Base-by-base conservation (phyloP, 2,888 invertebrate species). In the Ethmia dodecea region DNA sequence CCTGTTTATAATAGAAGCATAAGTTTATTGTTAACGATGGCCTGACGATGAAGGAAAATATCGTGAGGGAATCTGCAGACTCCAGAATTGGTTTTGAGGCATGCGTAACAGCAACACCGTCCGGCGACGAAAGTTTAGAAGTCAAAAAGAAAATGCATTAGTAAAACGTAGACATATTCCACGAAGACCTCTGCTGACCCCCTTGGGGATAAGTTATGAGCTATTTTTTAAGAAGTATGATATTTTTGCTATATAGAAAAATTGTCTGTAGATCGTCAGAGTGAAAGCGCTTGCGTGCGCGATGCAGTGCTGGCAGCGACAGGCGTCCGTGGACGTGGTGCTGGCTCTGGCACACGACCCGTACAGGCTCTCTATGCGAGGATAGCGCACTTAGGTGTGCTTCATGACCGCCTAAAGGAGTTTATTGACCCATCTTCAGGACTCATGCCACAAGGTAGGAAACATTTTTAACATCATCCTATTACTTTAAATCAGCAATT, bases 281-380 rank as follows among this genome's bases (percentile, higher is more conserved):
- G 45, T 13, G 78, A 79, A 42, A 67, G 72, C 11, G 49, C 59
- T 2, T 76, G 72, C 40, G 90, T 94, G 1, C 91, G 92, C 55
- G 96, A 95, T 57, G 89, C 96, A 8, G 90, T 98, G 31, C 93
- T 94, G 58, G 91, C 93, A 1, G 93, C 97, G 45, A 95, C 96
- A 64, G 98, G 98, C 3, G 94, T 98, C 39, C 93, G 94, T 55
- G 93, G 95, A 12, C 92, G 91, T 53, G 89, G 91, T 53, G 91
- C 60, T 3, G 49, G 47, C 14, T 42, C 37, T 6, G 57, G 58
- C 14, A 56, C 78, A 14, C 74, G 86, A 52, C 90, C 56, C 63
- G 89, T 52, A 88, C 90, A 45, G 88, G 92, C 62, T 81, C 76
- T 93, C 54, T 88, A 95, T 24, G 77, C 93, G 32, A 89, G 95